phyloP scores from a whole-genome alignment of 2,113 vertebrate genomes.

The Plestiodon gilberti region DNA sequence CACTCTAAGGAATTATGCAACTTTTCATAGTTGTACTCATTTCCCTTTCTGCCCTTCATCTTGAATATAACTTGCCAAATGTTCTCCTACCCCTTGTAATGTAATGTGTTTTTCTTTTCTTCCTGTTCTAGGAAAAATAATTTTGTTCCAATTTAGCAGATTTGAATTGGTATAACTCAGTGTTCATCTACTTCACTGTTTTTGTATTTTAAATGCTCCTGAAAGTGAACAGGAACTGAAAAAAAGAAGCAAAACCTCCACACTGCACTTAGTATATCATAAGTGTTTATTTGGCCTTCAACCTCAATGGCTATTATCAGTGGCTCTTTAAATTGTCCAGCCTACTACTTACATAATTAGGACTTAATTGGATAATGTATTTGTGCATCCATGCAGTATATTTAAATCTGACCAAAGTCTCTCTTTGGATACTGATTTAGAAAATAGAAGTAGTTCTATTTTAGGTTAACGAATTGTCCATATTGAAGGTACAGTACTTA shows the following conservation, averaged over 20 bases:
- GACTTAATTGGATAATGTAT: conserved; percentile 61
- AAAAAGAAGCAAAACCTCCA: conserved; percentile 16
- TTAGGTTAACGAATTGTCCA: neutral
- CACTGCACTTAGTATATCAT: neutral
- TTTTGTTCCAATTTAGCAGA: neutral
- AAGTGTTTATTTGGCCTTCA: conserved; percentile 1
- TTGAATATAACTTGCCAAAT: neutral
- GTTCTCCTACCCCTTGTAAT: neutral
- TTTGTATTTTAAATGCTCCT: neutral
- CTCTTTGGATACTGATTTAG: conserved; percentile 34
- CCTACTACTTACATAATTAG: conserved; percentile 66
- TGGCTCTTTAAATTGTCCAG: conserved; percentile 55
- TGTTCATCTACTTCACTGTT: neutral
- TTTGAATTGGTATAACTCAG: neutral
- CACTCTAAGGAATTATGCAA: neutral
- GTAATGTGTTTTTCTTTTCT: neutral
- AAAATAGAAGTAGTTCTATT: conserved; percentile 25
- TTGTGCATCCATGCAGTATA: conserved; percentile 32
- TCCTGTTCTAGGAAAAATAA: neutral
- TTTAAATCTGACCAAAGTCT: conserved; percentile 54
- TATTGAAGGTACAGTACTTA: neutral
- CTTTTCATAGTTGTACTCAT: neutral
- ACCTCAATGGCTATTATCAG: conserved; percentile 51
- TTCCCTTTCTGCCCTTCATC: neutral
- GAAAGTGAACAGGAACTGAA: neutral